These are phyloP conservation scores for Tillus elongatus DNA, from an alignment of 2,888 invertebrate genomes.

Conservation along the genomic window DNA sequence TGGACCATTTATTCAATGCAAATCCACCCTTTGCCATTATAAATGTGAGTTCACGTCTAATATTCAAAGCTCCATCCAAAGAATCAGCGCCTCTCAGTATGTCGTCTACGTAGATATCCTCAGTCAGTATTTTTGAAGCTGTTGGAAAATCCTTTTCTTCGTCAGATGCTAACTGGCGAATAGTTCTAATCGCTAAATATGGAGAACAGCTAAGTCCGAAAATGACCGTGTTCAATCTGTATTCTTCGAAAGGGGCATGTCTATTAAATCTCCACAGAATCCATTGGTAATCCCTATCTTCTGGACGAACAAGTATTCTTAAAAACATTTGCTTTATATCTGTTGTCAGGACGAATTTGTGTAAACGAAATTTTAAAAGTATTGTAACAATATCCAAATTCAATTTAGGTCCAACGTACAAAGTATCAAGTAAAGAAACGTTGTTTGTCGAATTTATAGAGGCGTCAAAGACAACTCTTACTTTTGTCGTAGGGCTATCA, in stretches of 20 bases:
- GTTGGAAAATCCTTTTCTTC: not conserved
- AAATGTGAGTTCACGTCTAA: not conserved
- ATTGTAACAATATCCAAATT: not conserved
- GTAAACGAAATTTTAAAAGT: not conserved
- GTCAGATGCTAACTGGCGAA: not conserved
- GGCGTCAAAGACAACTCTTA: not conserved
- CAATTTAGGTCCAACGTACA: not conserved
- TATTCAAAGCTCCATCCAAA: not conserved
- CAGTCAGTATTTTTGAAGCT: not conserved
- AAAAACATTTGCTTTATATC: not conserved
- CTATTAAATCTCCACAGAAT: not conserved
- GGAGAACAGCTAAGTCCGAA: not conserved
- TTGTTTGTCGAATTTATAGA: not conserved
- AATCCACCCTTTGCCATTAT: not conserved
- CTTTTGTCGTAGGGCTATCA: not conserved
- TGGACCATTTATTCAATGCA: not conserved
- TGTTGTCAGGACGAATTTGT: not conserved
- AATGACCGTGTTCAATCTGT: not conserved
- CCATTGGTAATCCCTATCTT: not conserved
- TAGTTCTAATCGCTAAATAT: not conserved
- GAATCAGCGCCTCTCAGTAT: conserved; percentile 2
- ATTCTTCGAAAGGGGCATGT: not conserved
- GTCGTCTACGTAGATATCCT: conserved; percentile 1
- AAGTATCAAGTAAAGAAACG: not conserved
- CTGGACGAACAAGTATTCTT: not conserved